Evolutionary conservation across 2,113 vertebrate species (phyloP), one percentile per base, ranked within the genome.

Genomic region (Sinocyclocheilus grahami): DNA sequence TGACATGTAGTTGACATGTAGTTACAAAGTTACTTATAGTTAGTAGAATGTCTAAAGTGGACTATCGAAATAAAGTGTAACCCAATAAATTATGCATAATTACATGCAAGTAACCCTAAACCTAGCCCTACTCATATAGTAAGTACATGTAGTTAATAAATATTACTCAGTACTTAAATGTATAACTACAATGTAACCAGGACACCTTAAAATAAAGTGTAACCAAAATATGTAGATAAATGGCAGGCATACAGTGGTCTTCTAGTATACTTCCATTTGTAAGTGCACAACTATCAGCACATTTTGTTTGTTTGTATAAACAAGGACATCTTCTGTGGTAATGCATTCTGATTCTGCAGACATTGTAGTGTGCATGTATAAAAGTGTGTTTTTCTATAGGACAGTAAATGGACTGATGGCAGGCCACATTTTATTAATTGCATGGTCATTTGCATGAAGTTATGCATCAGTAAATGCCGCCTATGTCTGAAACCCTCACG

Each of bases 371-470:
- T 20, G 16, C 53, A 55, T 55, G 53, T 46, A 22, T n/a, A 46
- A 11, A 75, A 75, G 33, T 39, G 39, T 75, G 55, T 58, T 20
- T 20, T 74, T 42, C 72, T 75, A 5, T 71, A 22, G 33, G 33
- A 71, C 33, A 71, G 18, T 72, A 22, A 20, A 3, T 20, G 67
- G 33, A 20, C 33, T 72, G 33, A 39, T 39, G 69, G 3, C 5
- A 80, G 22, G 37, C 33, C 33, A 80, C 12, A 30, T 77, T 79
- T 9, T 80, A 78, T 78, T 60, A 12, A 75, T 78, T 60, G 30
- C 30, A 20, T 58, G 53, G 9, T 77, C 14, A 18, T 30, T 77
- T 53, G 13, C 3, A 27, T 51, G 22, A 51, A 27, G 48, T 30
- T 77, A 51, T 77, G 14, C 27, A 22, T 20, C 10, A 83, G 11